phyloP scores from a whole-genome alignment of 2,113 vertebrate genomes.

The Aplodontia rufa region DNA sequence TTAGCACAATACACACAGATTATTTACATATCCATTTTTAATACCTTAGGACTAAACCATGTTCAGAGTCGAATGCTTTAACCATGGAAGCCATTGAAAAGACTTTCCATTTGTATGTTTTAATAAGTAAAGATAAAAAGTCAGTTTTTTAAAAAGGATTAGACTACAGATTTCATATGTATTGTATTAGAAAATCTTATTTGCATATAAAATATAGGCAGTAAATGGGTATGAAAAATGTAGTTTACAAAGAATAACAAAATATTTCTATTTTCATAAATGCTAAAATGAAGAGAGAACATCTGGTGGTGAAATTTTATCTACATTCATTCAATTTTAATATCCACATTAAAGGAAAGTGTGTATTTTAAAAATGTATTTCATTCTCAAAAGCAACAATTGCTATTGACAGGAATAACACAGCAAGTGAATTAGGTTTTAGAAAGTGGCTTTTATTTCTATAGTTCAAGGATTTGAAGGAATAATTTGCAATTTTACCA shows the following conservation, averaged over 20 bases:
- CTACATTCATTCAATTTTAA: conserved; percentile 41
- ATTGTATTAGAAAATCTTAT: conserved; percentile 59
- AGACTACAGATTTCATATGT: conserved; percentile 12
- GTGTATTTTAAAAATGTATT: conserved; percentile 11
- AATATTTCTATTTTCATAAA: neutral
- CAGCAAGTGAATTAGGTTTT: neutral
- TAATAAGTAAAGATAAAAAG: conserved; percentile 49
- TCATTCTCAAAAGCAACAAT: neutral
- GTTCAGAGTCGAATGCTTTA: neutral
- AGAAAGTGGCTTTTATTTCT: neutral
- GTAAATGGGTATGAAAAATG: conserved; percentile 7
- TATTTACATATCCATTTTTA: neutral
- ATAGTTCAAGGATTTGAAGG: neutral
- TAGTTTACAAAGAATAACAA: conserved; percentile 31
- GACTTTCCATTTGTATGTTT: conserved; percentile 53
- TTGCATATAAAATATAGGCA: conserved; percentile 49
- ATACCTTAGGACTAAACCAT: neutral
- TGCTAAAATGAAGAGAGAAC: conserved; percentile 41
- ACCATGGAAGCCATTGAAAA: neutral
- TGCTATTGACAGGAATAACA: neutral
- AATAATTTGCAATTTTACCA: neutral
- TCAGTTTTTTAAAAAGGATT: conserved; percentile 56
- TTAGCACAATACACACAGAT: neutral
- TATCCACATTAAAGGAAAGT: conserved; percentile 9
- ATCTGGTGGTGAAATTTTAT: conserved; percentile 14